These are phyloP conservation scores for Corythornis leucogaster DNA, from an alignment of 2,797 vertebrate genomes.

Conservation along the genomic window DNA sequence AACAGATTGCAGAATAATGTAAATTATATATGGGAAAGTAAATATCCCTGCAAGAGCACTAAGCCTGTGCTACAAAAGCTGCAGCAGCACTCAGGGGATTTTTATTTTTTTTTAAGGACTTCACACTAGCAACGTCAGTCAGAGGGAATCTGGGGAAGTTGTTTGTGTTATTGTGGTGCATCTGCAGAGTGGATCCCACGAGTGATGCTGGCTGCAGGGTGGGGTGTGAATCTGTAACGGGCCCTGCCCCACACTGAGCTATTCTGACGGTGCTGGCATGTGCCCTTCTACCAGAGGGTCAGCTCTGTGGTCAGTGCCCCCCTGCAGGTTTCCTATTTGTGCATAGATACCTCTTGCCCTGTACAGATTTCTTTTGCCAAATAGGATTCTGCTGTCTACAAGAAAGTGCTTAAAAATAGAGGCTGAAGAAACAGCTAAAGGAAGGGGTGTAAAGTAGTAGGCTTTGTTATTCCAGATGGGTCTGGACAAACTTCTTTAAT, in stretches of 20 bases:
- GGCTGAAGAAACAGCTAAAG: background rate
- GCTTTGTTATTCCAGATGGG: background rate
- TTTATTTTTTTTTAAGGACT: background rate
- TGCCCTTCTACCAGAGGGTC: background rate
- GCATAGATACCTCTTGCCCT: background rate
- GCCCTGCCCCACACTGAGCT: background rate
- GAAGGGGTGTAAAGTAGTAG: background rate
- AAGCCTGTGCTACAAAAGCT: background rate
- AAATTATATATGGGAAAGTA: background rate
- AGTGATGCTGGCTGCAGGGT: background rate
- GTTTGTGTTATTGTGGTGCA: background rate
- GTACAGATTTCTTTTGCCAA: background rate
- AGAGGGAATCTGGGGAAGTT: background rate
- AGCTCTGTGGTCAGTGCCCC: fast-evolving
- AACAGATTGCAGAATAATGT: background rate
- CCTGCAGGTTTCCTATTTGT: background rate
- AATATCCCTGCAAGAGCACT: background rate
- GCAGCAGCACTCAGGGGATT: background rate
- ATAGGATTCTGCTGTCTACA: background rate
- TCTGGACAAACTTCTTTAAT: background rate
- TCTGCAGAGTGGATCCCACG: background rate
- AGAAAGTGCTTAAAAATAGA: background rate
- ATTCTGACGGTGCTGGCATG: fast-evolving
- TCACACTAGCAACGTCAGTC: fast-evolving
- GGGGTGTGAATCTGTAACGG: fast-evolving